phyloP scores from a whole-genome alignment of 2,797 vertebrate species.

The Halcyon badia region DNA sequence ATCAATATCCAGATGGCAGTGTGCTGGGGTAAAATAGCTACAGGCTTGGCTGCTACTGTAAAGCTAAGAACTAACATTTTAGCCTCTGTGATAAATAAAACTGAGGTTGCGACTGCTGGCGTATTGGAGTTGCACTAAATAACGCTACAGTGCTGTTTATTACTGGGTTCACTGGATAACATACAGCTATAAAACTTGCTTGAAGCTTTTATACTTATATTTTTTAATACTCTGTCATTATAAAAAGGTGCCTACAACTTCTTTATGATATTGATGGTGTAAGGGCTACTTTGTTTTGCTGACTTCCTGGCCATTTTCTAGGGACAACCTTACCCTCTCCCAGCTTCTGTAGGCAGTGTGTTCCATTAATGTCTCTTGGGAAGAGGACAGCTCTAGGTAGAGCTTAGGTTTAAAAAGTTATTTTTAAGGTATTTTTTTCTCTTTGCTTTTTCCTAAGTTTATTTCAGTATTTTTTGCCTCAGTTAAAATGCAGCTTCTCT shows the following conservation, averaged over 20 bases:
- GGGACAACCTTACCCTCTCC: not conserved
- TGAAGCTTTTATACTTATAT: constrained; percentile 59
- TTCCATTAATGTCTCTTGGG: not conserved
- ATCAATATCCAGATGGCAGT: constrained; percentile 43
- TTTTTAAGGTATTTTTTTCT: not conserved
- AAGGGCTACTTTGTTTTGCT: not conserved
- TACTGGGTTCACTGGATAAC: constrained; percentile 67
- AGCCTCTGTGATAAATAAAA: constrained; percentile 66
- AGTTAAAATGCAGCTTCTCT: not conserved
- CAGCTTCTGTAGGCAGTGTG: not conserved
- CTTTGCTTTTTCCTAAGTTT: not conserved
- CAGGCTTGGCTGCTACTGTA: constrained; percentile 56
- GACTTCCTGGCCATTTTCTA: not conserved
- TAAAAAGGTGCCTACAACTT: constrained; percentile 35
- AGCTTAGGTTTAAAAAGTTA: not conserved
- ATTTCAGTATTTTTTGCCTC: not conserved
- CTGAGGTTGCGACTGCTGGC: not conserved
- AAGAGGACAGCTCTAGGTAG: not conserved
- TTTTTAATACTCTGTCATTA: constrained; percentile 69
- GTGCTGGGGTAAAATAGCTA: constrained; percentile 41
- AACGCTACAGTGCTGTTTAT: constrained; percentile 58
- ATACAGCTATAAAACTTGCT: constrained; percentile 64
- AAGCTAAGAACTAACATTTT: constrained; percentile 47
- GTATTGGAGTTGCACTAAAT: constrained; percentile 70
- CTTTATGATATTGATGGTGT: not conserved